Evolutionary conservation across 2,797 vertebrate species (phyloP).

Genomic region (Artibeus lituratus): DNA sequence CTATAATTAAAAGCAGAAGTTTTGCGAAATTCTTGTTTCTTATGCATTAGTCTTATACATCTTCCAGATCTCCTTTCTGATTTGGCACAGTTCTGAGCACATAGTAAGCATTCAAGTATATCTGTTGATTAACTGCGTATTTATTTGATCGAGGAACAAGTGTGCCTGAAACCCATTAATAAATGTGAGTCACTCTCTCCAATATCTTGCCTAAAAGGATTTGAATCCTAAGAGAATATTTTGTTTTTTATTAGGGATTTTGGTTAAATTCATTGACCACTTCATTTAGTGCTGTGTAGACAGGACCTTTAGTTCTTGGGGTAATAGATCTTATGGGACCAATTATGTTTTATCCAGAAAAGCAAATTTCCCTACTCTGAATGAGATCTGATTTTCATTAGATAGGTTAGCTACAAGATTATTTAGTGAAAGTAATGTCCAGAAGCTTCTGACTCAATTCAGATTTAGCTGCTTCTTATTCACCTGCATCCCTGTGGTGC

Average conservation of each 20-base stretch:
- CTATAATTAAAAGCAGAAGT: conserved; percentile 56
- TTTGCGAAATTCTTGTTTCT: neutral
- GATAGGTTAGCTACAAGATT: conserved; percentile 40
- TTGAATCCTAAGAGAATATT: conserved; percentile 56
- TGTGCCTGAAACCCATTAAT: conserved; percentile 57
- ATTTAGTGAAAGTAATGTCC: conserved; percentile 48
- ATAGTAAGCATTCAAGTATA: conserved; percentile 27
- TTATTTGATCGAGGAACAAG: conserved; percentile 55
- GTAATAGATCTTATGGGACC: conserved; percentile 66
- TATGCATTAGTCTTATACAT: neutral
- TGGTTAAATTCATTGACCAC: conserved; percentile 60
- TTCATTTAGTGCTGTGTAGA: conserved; percentile 62
- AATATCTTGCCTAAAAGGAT: conserved; percentile 35
- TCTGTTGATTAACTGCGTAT: conserved; percentile 51
- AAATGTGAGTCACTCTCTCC: conserved; percentile 36
- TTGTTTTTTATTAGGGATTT: conserved; percentile 55
- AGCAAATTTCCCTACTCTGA: conserved; percentile 57
- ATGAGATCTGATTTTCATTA: conserved; percentile 71
- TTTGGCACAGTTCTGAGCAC: neutral
- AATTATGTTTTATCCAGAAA: conserved; percentile 64
- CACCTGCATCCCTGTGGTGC: neutral
- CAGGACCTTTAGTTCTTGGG: conserved; percentile 53
- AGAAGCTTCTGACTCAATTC: conserved; percentile 51
- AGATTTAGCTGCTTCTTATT: conserved; percentile 28
- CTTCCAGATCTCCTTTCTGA: conserved; percentile 39